phyloP scores from a whole-genome alignment of 2,113 vertebrate genomes.

The Eulemur rufifrons region DNA sequence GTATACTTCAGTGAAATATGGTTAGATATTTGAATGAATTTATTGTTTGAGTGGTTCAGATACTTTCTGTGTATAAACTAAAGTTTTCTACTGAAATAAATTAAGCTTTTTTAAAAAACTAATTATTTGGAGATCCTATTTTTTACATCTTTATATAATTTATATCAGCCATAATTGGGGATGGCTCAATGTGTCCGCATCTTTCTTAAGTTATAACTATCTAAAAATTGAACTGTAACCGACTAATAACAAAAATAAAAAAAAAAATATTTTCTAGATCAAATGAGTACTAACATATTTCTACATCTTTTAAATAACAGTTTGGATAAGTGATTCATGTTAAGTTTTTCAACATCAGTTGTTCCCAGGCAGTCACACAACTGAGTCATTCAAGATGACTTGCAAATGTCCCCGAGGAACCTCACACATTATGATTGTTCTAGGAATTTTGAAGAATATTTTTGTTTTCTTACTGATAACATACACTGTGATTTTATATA shows the following conservation, averaged over 20 bases:
- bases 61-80: not conserved
- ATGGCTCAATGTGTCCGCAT: not conserved
- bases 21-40: not conserved
- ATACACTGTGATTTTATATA: not conserved
- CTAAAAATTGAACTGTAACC: not conserved
- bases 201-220: not conserved
- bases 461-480: not conserved
- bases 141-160: not conserved
- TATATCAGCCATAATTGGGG: not conserved
- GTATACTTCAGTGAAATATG: not conserved
- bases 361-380: not conserved
- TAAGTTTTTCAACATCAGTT: not conserved
- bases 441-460: not conserved
- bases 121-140: not conserved
- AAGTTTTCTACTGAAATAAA: constrained; percentile 5
- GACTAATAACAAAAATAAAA: not conserved
- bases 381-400: not conserved
- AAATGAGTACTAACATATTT: not conserved
- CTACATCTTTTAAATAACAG: not conserved
- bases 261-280: not conserved
- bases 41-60: not conserved
- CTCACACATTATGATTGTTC: not conserved
- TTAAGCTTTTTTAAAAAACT: not conserved
- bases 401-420: not conserved
- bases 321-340: constrained; percentile 15